Base-by-base conservation (phyloP, 2,888 invertebrate genomes). In the Tiliacea citrago region DNA sequence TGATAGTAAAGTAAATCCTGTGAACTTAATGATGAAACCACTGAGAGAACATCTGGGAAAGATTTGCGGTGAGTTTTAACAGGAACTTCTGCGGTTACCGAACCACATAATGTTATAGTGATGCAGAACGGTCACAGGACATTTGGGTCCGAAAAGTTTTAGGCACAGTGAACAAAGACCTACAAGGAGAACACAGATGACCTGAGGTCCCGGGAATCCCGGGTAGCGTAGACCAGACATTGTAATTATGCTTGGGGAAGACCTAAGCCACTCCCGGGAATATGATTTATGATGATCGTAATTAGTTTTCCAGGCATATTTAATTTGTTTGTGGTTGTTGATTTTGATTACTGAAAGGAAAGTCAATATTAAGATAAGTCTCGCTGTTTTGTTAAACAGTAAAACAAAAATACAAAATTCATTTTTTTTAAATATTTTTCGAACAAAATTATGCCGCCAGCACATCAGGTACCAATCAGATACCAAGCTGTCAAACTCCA, bases 21-120 rank as follows among this genome's bases (percentile, higher is more conserved):
- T 90, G 2, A 87, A 89, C 24, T 77, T 90, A 29, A 49, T 92
- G 51, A 69, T 92, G 1, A 90, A 88, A 45, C 92, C 93, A 0
- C 72, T 93, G 29, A 84, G 85, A 51, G 78, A 83, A 9, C 89
- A 91, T 51, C 72, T 93, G 7, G 86, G 89, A 35, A 89, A 86
- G 67, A 92, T 92, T 73, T 88, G 88, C 51, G 90, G 90, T 92
- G 68, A 78, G 77, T 80, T 79, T 35, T 21, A 3, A 24, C 16
- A 16, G n/a, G 24, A 24, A 57, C 24, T 55, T 55, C 55, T 24
- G 13, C 13, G 9, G 21, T 51, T 65, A 21, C 49, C 5, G 13
- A 65, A 29, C 13, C 9, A 13, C 49, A 21, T 65, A n/a, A 49
- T 9, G 47, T 29, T 29, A 21, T 5, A 24, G 21, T 29, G 13